Conservation (phyloP, 2,888 invertebrate species). For the Helicoverpa assulta region DNA sequence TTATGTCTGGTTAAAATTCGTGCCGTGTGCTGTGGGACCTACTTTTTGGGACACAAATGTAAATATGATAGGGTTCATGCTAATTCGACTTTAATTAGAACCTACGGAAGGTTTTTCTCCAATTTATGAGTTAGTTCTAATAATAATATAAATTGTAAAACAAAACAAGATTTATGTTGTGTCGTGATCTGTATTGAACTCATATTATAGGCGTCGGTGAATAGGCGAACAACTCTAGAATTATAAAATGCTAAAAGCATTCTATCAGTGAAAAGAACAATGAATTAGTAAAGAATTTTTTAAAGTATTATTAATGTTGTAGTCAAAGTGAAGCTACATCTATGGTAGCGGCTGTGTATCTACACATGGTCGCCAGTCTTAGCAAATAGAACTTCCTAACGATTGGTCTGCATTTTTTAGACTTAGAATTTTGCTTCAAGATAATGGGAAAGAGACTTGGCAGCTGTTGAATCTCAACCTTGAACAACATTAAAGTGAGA, state of each 20-base stretch:
- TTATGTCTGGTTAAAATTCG: conserved; percentile 68
- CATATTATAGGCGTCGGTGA: too few relatives aligned
- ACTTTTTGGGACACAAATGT: conserved; percentile 53
- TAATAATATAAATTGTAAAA: not conserved
- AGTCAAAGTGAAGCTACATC: too few relatives aligned
- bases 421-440: too few relatives aligned
- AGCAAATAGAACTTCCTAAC: too few relatives aligned
- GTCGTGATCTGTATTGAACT: not conserved
- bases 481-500: conserved; percentile 1
- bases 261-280: too few relatives aligned
- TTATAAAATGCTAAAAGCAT: too few relatives aligned
- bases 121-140: conserved; percentile 3
- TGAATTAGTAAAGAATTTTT: too few relatives aligned
- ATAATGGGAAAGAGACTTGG: not conserved
- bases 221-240: too few relatives aligned
- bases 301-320: too few relatives aligned
- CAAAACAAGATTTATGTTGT: not conserved
- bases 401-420: too few relatives aligned
- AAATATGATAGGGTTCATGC: conserved; percentile 41
- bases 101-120: conserved; percentile 23
- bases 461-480: conserved; percentile 9
- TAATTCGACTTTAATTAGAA: conserved; percentile 50
- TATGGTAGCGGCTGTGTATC: too few relatives aligned
- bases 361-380: too few relatives aligned
- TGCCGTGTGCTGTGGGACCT: conserved; percentile 50